These are phyloP conservation scores for Machaerirhynchus nigripectus DNA, from an alignment of 2,113 vertebrate genomes.

Conservation along the genomic window DNA sequence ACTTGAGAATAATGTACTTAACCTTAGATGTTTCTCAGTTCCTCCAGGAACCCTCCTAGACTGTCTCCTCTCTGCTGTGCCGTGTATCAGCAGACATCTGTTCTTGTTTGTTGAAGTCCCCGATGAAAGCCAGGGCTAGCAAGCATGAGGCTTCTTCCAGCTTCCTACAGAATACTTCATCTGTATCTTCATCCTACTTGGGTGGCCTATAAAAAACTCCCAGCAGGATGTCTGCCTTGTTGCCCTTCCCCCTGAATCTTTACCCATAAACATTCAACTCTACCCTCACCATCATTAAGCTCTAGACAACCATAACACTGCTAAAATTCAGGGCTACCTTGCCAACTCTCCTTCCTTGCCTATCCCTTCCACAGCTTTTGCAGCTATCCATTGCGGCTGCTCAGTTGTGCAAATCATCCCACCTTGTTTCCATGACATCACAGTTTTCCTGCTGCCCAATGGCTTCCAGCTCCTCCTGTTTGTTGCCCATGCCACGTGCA, in stretches of 20 bases:
- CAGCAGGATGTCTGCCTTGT: background rate
- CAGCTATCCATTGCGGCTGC: background rate
- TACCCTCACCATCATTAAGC: accelerated
- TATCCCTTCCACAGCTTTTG: background rate
- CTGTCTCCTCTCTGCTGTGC: background rate
- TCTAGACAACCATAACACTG: background rate
- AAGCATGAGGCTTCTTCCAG: background rate
- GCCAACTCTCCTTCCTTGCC: background rate
- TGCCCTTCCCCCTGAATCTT: background rate
- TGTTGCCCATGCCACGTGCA: background rate
- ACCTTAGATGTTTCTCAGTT: background rate
- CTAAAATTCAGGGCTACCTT: background rate
- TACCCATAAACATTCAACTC: background rate
- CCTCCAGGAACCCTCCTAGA: background rate
- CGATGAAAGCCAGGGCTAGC: background rate
- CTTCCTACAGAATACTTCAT: background rate
- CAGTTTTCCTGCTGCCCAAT: background rate
- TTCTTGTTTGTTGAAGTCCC: background rate
- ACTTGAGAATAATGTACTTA: background rate
- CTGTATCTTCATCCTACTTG: background rate
- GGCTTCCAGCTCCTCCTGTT: background rate
- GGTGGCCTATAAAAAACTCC: background rate
- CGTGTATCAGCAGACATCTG: background rate
- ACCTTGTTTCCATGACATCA: background rate
- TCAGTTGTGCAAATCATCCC: background rate